These are phyloP conservation scores for Drosophila kikkawai DNA, from an alignment of 1,140 invertebrate genomes.

Conservation along the genomic window DNA sequence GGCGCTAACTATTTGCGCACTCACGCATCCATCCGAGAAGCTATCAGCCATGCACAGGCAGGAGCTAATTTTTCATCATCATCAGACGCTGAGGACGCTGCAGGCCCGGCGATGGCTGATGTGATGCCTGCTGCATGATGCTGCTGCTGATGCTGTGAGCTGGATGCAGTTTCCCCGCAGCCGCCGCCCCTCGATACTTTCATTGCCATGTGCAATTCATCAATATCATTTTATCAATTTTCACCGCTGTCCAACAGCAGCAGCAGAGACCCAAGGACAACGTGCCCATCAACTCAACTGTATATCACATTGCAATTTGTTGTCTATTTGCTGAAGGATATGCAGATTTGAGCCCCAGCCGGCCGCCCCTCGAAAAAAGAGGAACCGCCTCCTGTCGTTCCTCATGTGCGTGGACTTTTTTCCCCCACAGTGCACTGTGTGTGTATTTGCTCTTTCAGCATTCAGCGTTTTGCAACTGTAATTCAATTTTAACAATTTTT, in stretches of 20 bases:
- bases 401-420: slow-evolving; percentile 62
- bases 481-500: slow-evolving; percentile 85
- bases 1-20: slow-evolving; percentile 58
- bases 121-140: slow-evolving; percentile 13
- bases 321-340: slow-evolving; percentile 84
- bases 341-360: slow-evolving; percentile 64
- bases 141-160: background rate
- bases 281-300: slow-evolving; percentile 71
- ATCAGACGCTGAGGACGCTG: slow-evolving; percentile 68
- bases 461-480: slow-evolving; percentile 84
- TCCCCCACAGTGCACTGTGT: slow-evolving; percentile 11
- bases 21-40: slow-evolving; percentile 57
- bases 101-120: slow-evolving; percentile 37
- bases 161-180: slow-evolving; percentile 15
- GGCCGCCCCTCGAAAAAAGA: slow-evolving; percentile 9
- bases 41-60: slow-evolving; percentile 47
- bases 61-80: slow-evolving; percentile 80
- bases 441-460: slow-evolving; percentile 67
- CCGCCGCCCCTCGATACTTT: slow-evolving; percentile 37
- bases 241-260: slow-evolving; percentile 74
- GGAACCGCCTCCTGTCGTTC: slow-evolving; percentile 50
- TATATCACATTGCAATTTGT: slow-evolving; percentile 83
- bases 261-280: slow-evolving; percentile 49
- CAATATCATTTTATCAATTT: slow-evolving; percentile 85
- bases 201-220: slow-evolving; percentile 82